Percentiles rank a stretch among this genome's conserved stretches.
These are phyloP conservation scores for Agonopterix subpropinquella DNA, from an alignment of 2,888 invertebrate genomes.

Conservation along the genomic window DNA sequence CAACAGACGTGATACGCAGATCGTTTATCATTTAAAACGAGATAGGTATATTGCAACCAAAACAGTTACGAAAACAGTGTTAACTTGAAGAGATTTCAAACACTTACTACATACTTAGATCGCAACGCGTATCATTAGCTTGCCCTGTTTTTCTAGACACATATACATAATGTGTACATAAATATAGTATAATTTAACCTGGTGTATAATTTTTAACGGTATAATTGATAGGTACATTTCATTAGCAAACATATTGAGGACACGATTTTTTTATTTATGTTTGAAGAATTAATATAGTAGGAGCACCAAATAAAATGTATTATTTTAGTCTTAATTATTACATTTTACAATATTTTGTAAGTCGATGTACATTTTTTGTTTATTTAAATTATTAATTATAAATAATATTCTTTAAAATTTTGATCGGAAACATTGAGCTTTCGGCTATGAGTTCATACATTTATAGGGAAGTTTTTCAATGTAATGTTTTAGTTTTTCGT, in stretches of 20 bases:
- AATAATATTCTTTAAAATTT: too few species aligned
- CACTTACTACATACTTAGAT: constrained; percentile 8
- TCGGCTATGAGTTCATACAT: too few species aligned
- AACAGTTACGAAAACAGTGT: constrained; percentile 4
- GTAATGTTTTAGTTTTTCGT: too few species aligned
- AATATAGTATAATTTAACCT: neutral
- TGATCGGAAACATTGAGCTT: too few species aligned
- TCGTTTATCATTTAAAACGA: constrained; percentile 3
- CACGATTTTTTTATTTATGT: neutral
- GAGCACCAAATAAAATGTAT: too few species aligned
- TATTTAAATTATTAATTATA: too few species aligned
- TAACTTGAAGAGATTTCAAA: constrained; percentile 8
- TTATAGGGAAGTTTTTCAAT: too few species aligned
- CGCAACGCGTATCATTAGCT: constrained; percentile 6
- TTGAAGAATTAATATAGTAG: too few species aligned
- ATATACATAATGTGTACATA: neutral
- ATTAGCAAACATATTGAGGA: neutral
- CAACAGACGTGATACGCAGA: neutral
- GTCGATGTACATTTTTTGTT: too few species aligned
- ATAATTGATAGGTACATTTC: neutral
- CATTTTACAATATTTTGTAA: too few species aligned
- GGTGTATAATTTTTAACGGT: neutral
- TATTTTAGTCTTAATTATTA: too few species aligned
- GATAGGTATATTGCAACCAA: constrained; percentile 3
- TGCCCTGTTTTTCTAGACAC: constrained; percentile 6